Evolutionary conservation across 2,888 invertebrate genomes (phyloP).

Genomic region (Leptura quadrifasciata): DNA sequence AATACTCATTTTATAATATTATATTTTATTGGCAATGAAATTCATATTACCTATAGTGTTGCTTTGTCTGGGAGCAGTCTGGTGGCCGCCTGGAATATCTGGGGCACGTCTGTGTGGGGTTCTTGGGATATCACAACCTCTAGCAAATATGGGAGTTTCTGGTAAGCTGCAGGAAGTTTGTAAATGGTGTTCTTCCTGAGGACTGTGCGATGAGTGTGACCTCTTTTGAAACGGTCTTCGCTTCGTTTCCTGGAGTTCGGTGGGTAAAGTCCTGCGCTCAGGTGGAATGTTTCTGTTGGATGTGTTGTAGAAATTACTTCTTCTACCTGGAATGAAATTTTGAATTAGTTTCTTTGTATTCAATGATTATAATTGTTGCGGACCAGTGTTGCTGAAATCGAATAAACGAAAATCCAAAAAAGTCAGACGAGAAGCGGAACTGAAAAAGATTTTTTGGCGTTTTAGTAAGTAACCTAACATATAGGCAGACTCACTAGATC

Average conservation of each 20-base stretch:
- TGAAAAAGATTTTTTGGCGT: no score
- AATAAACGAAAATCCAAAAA: no score
- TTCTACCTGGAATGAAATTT: conserved; percentile 49
- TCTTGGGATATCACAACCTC: conserved; percentile 86
- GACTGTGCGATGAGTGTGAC: conserved; percentile 76
- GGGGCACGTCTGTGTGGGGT: conserved; percentile 85
- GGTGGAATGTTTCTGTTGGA: conserved; percentile 78
- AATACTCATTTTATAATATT: no score
- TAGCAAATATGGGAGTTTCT: conserved; percentile 91
- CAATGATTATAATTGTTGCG: no score
- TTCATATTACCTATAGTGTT: conserved; percentile 76
- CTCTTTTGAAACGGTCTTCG: conserved; percentile 71
- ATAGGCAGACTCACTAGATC: no score
- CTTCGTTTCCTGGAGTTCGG: conserved; percentile 74
- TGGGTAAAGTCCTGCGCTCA: conserved; percentile 84
- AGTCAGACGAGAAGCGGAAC: no score
- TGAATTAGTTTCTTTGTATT: neutral
- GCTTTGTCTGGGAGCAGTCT: conserved; percentile 80
- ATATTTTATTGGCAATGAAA: no score
- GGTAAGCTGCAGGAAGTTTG: conserved; percentile 91
- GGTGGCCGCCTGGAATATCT: conserved; percentile 75
- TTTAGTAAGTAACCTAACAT: no score
- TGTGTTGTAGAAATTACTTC: conserved; percentile 72
- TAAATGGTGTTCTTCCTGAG: conserved; percentile 79
- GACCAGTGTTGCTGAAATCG: no score